These are phyloP conservation scores for Cyrtonyx montezumae DNA, from an alignment of 2,113 vertebrate species.

Conservation along the genomic window DNA sequence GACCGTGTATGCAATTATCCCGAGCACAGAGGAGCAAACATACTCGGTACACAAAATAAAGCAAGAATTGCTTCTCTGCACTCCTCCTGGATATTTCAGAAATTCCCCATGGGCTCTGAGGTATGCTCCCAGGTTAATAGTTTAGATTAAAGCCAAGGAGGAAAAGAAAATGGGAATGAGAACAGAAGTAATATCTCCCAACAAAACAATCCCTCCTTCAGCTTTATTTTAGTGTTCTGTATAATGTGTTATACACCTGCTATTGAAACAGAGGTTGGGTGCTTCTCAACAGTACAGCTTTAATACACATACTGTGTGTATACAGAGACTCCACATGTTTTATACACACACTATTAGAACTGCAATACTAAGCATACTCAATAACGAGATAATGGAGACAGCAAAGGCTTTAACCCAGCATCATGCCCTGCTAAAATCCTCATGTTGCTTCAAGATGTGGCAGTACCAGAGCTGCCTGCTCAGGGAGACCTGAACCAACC, in stretches of 20 bases:
- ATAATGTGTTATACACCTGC: background rate
- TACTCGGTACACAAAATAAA: background rate
- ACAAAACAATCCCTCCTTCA: slow-evolving; percentile 16
- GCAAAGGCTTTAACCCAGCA: background rate
- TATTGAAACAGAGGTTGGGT: slow-evolving; percentile 2
- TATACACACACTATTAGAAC: background rate
- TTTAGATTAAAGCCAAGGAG: slow-evolving; percentile 18
- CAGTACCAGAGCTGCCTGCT: background rate
- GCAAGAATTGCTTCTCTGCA: background rate
- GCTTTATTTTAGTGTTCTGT: slow-evolving; percentile 1
- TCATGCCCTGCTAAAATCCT: background rate
- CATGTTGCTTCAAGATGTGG: background rate
- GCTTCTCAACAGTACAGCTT: slow-evolving; percentile 3
- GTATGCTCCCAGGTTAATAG: background rate
- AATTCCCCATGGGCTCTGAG: background rate
- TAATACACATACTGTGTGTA: background rate
- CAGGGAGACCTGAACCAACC: background rate
- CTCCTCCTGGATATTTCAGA: background rate
- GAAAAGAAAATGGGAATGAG: background rate
- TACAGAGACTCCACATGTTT: background rate
- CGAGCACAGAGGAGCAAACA: background rate
- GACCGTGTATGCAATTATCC: background rate
- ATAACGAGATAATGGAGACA: background rate
- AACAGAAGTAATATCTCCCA: slow-evolving; percentile 24
- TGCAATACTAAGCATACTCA: background rate